These are phyloP conservation scores for Myotis daubentonii DNA, from an alignment of 2,797 vertebrate species.

Conservation along the genomic window DNA sequence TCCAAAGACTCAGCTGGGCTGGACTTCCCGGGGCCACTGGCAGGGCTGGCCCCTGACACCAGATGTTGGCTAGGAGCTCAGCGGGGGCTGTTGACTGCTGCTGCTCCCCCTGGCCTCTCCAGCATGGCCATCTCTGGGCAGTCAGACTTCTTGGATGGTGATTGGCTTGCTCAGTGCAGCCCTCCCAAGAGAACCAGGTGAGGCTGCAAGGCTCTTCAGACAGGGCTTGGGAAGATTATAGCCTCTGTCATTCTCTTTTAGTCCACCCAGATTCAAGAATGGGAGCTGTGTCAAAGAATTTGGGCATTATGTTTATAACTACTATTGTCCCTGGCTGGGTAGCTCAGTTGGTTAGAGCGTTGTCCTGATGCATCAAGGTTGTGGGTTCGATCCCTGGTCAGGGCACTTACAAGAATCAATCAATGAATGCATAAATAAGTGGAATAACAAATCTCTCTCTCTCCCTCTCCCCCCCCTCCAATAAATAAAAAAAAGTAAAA, in stretches of 20 bases:
- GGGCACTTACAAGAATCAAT: neutral
- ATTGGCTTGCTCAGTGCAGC: neutral
- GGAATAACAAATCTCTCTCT: neutral
- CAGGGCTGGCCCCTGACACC: neutral
- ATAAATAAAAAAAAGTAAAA: neutral
- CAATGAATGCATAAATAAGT: neutral
- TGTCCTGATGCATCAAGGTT: neutral
- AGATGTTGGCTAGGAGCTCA: neutral
- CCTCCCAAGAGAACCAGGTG: neutral
- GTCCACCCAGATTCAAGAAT: neutral
- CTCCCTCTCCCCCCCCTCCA: too few relatives aligned
- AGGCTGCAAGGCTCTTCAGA: neutral
- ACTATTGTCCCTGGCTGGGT: neutral
- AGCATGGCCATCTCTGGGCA: fast-evolving
- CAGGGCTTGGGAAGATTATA: neutral
- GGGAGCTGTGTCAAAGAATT: neutral
- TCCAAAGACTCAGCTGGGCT: neutral
- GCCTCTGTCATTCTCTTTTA: neutral
- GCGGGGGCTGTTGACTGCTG: fast-evolving
- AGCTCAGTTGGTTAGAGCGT: neutral
- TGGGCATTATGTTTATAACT: neutral
- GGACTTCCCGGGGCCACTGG: neutral
- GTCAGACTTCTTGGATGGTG: neutral
- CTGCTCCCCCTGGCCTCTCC: neutral
- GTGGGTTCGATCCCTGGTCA: neutral